These are phyloP conservation scores for Scaptodrosophila latifasciaeformis DNA, from an alignment of 2,888 invertebrate genomes.

Conservation along the genomic window DNA sequence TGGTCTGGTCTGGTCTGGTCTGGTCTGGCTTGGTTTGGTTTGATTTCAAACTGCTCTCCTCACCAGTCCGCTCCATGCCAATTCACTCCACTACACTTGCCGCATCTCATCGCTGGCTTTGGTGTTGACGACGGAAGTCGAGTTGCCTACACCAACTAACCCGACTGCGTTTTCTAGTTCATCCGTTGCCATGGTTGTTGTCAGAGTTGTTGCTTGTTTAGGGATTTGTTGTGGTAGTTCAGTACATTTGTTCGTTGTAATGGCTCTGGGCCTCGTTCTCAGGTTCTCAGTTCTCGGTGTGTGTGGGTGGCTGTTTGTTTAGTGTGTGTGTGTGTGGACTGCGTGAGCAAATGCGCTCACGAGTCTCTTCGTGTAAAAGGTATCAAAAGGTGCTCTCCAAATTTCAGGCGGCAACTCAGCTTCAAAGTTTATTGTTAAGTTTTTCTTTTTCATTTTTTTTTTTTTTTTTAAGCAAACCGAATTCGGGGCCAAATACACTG, in stretches of 20 bases:
- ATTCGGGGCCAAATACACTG: constrained; percentile 16
- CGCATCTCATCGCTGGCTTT: constrained; percentile 15
- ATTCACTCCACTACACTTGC: too few species aligned
- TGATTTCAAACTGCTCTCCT: too few species aligned
- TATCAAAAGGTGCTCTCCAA: constrained; percentile 39
- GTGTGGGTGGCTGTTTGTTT: not conserved
- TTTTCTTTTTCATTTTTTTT: constrained; percentile 2
- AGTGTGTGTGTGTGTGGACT: constrained; percentile 9
- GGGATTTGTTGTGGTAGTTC: constrained; percentile 64
- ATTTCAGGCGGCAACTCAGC: constrained; percentile 18
- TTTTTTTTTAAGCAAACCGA: constrained; percentile 2
- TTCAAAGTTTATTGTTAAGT: constrained; percentile 13
- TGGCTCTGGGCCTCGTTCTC: constrained; percentile 31
- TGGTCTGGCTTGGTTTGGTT: too few species aligned
- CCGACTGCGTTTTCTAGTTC: constrained; percentile 5
- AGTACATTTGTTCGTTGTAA: constrained; percentile 60
- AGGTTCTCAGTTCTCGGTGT: constrained; percentile 2
- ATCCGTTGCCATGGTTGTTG: constrained; percentile 11
- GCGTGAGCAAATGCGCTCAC: constrained; percentile 28
- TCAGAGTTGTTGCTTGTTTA: constrained; percentile 56
- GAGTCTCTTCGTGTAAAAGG: constrained; percentile 31
- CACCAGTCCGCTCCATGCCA: too few species aligned
- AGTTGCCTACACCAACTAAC: constrained; percentile 16
- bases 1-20: too few species aligned
- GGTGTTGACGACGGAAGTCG: constrained; percentile 61